Percentiles rank a stretch among this genome's conserved stretches.
phyloP scores from a whole-genome alignment of 1,140 invertebrate genomes.

The Aculops lycopersici region DNA sequence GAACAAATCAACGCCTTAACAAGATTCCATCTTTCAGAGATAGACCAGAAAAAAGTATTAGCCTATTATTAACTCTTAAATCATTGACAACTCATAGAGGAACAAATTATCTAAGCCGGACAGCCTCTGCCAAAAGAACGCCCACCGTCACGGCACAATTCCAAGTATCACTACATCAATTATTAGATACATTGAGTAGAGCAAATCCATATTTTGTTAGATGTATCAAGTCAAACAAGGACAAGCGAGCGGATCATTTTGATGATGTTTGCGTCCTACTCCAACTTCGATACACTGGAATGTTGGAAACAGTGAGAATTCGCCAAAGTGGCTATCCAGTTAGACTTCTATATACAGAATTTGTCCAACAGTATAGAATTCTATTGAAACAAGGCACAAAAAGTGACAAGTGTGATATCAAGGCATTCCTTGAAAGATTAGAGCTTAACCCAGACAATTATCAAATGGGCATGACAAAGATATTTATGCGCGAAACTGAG shows the following conservation, averaged over 20 bases:
- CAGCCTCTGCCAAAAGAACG: conserved; percentile 10
- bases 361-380: conserved; percentile 64
- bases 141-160: conserved; percentile 75
- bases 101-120: conserved; percentile 1
- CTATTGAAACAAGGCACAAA: conserved; percentile 50
- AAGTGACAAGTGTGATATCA: conserved; percentile 41
- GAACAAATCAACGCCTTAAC: background rate
- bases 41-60: conserved; percentile 20
- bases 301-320: conserved; percentile 81
- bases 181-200: conserved; percentile 74
- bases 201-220: conserved; percentile 87
- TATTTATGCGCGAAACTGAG: conserved; percentile 72
- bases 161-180: conserved; percentile 50
- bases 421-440: conserved; percentile 37
- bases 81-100: conserved; percentile 27
- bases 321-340: conserved; percentile 80
- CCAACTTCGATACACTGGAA: conserved; percentile 58
- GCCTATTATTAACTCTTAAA: conserved; percentile 61
- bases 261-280: conserved; percentile 74
- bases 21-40: background rate
- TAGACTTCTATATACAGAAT: conserved; percentile 63
- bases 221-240: conserved; percentile 37
- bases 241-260: conserved; percentile 46
- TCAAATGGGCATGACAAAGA: conserved; percentile 57
- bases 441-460: conserved; percentile 58